Conservation (phyloP, 2,797 vertebrate genomes). For the Crypturellus tataupa region DNA sequence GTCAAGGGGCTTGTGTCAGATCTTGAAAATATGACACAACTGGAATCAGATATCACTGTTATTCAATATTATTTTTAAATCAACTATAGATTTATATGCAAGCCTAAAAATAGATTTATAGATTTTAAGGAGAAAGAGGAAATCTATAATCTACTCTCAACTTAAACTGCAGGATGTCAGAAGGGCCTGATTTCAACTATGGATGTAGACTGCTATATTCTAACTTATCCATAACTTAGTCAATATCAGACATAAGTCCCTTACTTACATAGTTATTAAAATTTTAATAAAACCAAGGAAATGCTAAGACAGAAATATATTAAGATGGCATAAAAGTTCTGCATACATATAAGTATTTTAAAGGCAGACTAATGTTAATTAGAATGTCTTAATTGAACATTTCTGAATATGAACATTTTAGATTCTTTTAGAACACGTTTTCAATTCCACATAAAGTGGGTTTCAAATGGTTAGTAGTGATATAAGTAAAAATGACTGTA, state of each 20-base stretch:
- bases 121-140: not conserved
- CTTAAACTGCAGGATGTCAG: not conserved
- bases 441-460: not conserved
- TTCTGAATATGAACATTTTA: not conserved
- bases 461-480: not conserved
- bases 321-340: conserved; percentile 5
- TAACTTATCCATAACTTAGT: not conserved
- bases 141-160: not conserved
- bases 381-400: not conserved
- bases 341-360: not conserved
- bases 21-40: not conserved
- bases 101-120: not conserved
- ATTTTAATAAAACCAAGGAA: conserved; percentile 42
- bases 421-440: not conserved
- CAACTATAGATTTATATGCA: not conserved
- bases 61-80: not conserved
- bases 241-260: conserved; percentile 18
- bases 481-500: not conserved
- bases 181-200: not conserved
- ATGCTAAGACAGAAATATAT: not conserved
- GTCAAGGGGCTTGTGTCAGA: not conserved
- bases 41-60: not conserved
- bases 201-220: not conserved
- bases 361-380: not conserved
- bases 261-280: conserved; percentile 32